A percentile compares a stretch with the other conserved stretches of the same genome.
phyloP scores from a whole-genome alignment of 2,797 vertebrate species.

The Falco naumanni region DNA sequence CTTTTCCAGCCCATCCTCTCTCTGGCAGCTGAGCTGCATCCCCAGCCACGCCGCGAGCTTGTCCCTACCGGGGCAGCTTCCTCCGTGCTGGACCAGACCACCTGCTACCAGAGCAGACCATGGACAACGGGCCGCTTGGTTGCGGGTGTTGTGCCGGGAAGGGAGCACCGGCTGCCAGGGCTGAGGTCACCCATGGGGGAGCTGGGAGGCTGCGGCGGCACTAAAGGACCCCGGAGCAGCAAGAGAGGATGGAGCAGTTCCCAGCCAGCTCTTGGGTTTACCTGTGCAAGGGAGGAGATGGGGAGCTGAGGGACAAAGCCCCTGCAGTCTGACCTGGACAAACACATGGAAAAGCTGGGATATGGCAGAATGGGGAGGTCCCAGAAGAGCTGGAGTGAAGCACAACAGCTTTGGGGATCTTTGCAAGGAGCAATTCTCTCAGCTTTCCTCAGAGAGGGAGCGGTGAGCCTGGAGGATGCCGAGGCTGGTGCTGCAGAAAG shows the following conservation, averaged over 20 bases:
- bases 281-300: neutral
- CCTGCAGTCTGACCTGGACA: neutral
- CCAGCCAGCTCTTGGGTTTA: too few species aligned
- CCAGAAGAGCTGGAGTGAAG: neutral
- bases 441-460: neutral
- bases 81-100: neutral
- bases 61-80: neutral
- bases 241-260: neutral
- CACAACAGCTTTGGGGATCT: neutral
- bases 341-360: neutral
- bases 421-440: neutral
- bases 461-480: neutral
- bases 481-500: too few species aligned
- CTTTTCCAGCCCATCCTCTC: neutral
- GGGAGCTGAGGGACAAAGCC: neutral
- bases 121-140: rapidly evolving
- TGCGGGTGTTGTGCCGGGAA: neutral
- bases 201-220: neutral
- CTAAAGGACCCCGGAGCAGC: neutral
- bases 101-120: neutral
- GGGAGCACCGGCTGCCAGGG: neutral
- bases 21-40: neutral
- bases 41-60: neutral
- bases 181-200: neutral
- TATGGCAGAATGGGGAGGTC: neutral